A percentile compares a stretch with the other conserved stretches of the same genome.
These are phyloP conservation scores for Drosophila testacea DNA, from an alignment of 2,888 invertebrate species.

Conservation along the genomic window DNA sequence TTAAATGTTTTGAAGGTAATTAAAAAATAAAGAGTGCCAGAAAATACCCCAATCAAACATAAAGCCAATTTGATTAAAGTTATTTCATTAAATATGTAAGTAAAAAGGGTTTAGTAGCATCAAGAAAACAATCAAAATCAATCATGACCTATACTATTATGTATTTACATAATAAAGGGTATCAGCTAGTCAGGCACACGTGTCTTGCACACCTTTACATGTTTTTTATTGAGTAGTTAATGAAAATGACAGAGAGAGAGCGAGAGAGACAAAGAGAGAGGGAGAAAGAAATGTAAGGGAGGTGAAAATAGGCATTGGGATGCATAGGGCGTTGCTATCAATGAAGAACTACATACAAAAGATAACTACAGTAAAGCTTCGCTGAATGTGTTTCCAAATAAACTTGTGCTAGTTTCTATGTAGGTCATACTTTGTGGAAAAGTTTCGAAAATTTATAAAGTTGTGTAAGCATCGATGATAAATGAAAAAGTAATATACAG, in stretches of 20 bases:
- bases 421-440: slow-evolving; percentile 23
- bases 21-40: too few species aligned
- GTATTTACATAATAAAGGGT: background rate
- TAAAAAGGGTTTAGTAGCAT: too few species aligned
- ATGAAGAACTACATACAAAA: slow-evolving; percentile 45
- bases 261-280: slow-evolving; percentile 14
- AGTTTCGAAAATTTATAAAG: slow-evolving; percentile 5
- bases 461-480: slow-evolving; percentile 15
- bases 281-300: slow-evolving; percentile 3
- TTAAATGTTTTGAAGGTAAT: too few species aligned
- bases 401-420: slow-evolving; percentile 17
- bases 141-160: too few species aligned
- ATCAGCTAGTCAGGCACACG: slow-evolving; percentile 1
- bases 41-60: too few species aligned
- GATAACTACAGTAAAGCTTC: slow-evolving; percentile 51
- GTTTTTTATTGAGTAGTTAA: slow-evolving; percentile 47
- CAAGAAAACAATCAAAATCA: too few species aligned
- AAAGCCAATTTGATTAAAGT: too few species aligned
- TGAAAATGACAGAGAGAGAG: slow-evolving; percentile 31
- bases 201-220: background rate
- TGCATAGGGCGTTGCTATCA: slow-evolving; percentile 45
- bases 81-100: too few species aligned
- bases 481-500: slow-evolving; percentile 4
- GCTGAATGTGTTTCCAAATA: background rate
- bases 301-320: slow-evolving; percentile 35